Evolutionary conservation across 2,888 invertebrate genomes (phyloP).

Genomic region (Xestia rhomboidea): DNA sequence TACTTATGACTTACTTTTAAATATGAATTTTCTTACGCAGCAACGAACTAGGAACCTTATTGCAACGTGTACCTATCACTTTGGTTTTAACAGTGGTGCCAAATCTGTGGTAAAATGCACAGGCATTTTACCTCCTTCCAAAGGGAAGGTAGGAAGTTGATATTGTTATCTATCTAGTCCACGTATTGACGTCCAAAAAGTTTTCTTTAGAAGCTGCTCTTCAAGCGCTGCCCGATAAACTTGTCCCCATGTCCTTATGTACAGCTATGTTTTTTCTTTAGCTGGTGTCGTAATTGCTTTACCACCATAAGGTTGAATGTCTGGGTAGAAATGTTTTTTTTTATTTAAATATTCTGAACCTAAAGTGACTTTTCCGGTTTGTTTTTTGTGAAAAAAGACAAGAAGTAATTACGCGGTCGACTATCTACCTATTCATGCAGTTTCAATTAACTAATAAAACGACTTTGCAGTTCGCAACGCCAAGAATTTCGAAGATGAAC

Average conservation of each 20-base stretch:
- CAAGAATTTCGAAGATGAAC: slow-evolving; percentile 8
- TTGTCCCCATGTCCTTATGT: not conserved
- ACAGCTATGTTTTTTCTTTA: not conserved
- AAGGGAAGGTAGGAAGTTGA: not conserved
- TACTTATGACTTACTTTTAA: not conserved
- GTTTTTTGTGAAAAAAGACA: not conserved
- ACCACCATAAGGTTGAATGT: not conserved
- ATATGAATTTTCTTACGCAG: not conserved
- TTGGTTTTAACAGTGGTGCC: not conserved
- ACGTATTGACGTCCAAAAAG: not conserved
- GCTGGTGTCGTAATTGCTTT: not conserved
- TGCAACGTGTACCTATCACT: not conserved
- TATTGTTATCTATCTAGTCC: not conserved
- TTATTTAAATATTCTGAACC: not conserved
- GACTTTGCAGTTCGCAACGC: slow-evolving; percentile 22
- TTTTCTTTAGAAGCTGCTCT: not conserved
- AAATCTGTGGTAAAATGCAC: not conserved
- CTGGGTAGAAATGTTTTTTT: not conserved
- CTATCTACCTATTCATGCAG: not conserved
- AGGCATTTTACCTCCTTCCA: no score
- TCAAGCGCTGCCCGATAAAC: not conserved
- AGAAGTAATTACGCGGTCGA: not conserved
- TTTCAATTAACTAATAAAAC: slow-evolving; percentile 7
- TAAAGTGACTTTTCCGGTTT: not conserved
- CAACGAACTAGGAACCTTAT: not conserved